A percentile compares a stretch with the other conserved stretches of the same genome.
Evolutionary conservation across 2,797 vertebrate genomes (phyloP).

Genomic region (Clarias laeviceps): DNA sequence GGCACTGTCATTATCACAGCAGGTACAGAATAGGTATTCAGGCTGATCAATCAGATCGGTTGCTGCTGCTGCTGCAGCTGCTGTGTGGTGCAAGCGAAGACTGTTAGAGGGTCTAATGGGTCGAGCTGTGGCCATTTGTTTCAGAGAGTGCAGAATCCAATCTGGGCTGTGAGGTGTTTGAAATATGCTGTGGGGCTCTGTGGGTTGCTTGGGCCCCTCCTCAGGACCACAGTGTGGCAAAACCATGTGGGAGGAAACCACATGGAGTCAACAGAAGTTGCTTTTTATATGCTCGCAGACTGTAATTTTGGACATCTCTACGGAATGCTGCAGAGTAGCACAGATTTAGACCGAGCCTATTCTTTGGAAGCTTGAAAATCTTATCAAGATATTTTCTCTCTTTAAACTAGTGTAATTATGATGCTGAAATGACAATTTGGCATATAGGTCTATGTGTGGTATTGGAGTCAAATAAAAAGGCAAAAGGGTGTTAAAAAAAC

Average conservation of each 20-base stretch:
- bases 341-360: slow-evolving; percentile 47
- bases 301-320: slow-evolving; percentile 55
- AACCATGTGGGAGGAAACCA: slow-evolving; percentile 17
- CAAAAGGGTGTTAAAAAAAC: background rate
- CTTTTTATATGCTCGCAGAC: slow-evolving; percentile 33
- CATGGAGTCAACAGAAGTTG: slow-evolving; percentile 12
- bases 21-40: slow-evolving; percentile 15
- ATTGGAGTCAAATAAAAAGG: background rate
- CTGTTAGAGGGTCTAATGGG: slow-evolving; percentile 34
- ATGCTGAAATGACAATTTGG: slow-evolving; percentile 37
- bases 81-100: background rate
- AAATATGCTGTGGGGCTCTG: slow-evolving; percentile 37
- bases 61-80: background rate
- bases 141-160: slow-evolving; percentile 41
- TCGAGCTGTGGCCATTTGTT: slow-evolving; percentile 36
- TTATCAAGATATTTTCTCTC: slow-evolving; percentile 30
- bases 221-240: slow-evolving; percentile 23
- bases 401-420: slow-evolving; percentile 32
- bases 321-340: slow-evolving; percentile 41
- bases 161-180: slow-evolving; percentile 30
- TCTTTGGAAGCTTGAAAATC: slow-evolving; percentile 35
- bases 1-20: slow-evolving; percentile 17
- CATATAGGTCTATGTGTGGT: slow-evolving; percentile 25
- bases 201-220: slow-evolving; percentile 24
- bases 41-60: slow-evolving; percentile 20